Evolutionary conservation across 2,113 vertebrate species (phyloP).

Genomic region (Typhlomys cinereus): DNA sequence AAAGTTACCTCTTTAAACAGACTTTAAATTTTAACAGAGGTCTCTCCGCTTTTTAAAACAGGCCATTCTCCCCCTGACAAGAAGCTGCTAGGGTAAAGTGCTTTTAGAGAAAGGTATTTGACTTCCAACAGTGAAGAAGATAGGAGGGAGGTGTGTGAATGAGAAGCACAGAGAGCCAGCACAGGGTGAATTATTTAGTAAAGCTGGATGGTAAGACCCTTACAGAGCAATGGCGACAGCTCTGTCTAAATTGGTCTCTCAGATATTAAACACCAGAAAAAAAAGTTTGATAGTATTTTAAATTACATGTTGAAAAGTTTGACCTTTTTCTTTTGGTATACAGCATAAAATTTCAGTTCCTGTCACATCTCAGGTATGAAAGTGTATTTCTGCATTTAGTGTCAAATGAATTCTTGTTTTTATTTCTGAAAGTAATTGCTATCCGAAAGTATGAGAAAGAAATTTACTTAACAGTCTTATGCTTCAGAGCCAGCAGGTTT

Average conservation of each 20-base stretch:
- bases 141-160: neutral
- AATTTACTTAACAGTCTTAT: neutral
- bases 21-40: neutral
- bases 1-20: conserved; percentile 7
- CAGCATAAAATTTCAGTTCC: neutral
- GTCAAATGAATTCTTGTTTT: neutral
- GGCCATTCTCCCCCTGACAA: conserved; percentile 1
- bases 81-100: conserved; percentile 13
- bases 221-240: neutral
- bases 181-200: neutral
- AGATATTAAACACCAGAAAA: conserved; percentile 15
- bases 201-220: neutral
- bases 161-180: neutral
- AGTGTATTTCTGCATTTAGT: neutral
- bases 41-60: neutral
- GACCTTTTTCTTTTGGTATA: neutral
- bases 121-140: conserved; percentile 49
- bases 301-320: neutral
- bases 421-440: neutral
- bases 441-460: neutral
- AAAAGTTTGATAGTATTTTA: conserved; percentile 7
- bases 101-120: conserved; percentile 44
- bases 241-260: conserved; percentile 29
- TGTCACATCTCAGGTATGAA: neutral
- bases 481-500: neutral